A percentile compares a stretch with the other conserved stretches of the same genome.
phyloP scores from a whole-genome alignment of 2,113 vertebrate genomes.

The Isichthys henryi region DNA sequence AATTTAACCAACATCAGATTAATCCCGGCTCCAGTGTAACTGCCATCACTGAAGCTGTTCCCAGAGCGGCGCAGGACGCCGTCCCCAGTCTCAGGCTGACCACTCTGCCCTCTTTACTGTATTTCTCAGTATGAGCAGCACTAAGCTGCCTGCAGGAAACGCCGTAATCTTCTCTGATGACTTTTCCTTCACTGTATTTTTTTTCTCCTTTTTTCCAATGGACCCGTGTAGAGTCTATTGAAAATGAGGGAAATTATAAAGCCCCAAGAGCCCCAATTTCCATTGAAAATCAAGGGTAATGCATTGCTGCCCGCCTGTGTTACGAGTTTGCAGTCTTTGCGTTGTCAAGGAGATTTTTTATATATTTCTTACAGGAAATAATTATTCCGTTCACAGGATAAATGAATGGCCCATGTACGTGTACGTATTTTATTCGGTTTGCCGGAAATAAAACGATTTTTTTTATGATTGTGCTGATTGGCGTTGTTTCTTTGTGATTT shows the following conservation, averaged over 20 bases:
- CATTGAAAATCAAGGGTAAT: neutral
- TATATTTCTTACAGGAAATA: neutral
- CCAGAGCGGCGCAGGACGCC: too few relatives aligned
- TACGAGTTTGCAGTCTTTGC: neutral
- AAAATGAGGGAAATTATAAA: neutral
- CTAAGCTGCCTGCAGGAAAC: neutral
- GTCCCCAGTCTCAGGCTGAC: too few relatives aligned
- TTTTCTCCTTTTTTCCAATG: neutral
- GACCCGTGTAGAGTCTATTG: neutral
- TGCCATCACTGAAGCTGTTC: neutral
- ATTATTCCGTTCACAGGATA: neutral
- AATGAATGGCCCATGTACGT: neutral
- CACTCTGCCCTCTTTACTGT: neutral
- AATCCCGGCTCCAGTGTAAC: neutral
- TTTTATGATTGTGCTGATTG: neutral
- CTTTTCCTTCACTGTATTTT: neutral
- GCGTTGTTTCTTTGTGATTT: neutral
- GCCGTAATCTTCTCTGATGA: neutral
- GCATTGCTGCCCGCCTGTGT: neutral
- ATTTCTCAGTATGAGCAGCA: neutral
- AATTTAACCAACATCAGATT: neutral
- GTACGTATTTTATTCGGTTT: neutral
- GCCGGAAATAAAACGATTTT: neutral
- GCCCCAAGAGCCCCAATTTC: neutral
- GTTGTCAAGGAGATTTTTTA: constrained; percentile 1